A percentile compares a stretch with the other conserved stretches of the same genome.
These are phyloP conservation scores for Rhopalosiphum maidis DNA, from an alignment of 1,140 invertebrate species.

Conservation along the genomic window DNA sequence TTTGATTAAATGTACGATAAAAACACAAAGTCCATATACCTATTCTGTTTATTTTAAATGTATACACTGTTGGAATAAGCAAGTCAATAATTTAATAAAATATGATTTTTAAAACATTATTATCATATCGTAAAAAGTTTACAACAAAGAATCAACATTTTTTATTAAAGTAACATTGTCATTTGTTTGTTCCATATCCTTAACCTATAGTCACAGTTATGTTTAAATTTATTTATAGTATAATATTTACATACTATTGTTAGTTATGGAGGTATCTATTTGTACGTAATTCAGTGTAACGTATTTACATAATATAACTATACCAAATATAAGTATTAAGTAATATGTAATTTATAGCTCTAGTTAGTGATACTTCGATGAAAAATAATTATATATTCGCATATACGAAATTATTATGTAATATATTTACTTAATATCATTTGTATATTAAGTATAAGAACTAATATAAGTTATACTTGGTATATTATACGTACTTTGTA, in stretches of 20 bases:
- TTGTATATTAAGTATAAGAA: neutral
- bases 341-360: no score
- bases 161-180: neutral
- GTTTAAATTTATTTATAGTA: neutral
- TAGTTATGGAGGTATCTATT: neutral
- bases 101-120: neutral
- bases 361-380: neutral
- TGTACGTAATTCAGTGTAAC: no score
- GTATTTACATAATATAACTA: neutral
- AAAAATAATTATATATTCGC: neutral
- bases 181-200: neutral
- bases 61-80: neutral
- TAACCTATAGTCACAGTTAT: neutral
- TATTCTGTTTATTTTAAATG: neutral
- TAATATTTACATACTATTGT: neutral
- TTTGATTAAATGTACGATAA: neutral
- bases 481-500: neutral
- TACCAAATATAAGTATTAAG: neutral
- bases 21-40: neutral
- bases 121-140: neutral
- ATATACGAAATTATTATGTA: neutral
- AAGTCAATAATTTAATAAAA: neutral
- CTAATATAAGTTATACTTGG: neutral
- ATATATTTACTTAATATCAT: neutral
- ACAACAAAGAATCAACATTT: neutral